These are phyloP conservation scores for Natator depressus DNA, from an alignment of 2,113 vertebrate species.

Conservation along the genomic window DNA sequence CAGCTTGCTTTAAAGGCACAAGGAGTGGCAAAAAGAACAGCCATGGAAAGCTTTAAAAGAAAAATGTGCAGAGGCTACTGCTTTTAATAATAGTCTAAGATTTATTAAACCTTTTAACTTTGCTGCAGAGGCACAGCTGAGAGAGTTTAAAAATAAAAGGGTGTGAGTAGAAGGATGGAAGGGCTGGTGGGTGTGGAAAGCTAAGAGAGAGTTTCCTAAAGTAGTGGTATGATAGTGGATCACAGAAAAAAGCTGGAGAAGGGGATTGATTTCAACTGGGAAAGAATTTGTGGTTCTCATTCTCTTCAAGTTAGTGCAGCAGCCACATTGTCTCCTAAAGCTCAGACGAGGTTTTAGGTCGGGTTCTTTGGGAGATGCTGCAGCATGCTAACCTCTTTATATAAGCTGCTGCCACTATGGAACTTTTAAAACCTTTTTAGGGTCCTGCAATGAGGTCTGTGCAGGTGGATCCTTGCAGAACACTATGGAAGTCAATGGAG, in stretches of 20 bases:
- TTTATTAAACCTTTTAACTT: constrained; percentile 53
- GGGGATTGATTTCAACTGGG: neutral
- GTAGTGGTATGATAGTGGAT: neutral
- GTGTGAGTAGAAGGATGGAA: neutral
- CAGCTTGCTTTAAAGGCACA: neutral
- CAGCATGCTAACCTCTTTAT: neutral
- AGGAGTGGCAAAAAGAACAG: constrained; percentile 28
- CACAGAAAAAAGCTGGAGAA: neutral
- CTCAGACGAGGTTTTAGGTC: neutral
- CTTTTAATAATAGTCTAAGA: constrained; percentile 40
- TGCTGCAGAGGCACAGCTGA: constrained; percentile 6
- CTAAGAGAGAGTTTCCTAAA: neutral
- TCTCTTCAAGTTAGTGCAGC: neutral
- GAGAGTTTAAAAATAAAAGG: constrained; percentile 39
- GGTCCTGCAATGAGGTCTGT: neutral
- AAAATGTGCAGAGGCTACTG: neutral
- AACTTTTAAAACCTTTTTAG: neutral
- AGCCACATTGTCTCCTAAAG: neutral
- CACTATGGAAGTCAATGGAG: neutral
- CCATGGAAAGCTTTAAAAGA: constrained; percentile 46
- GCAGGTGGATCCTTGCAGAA: neutral
- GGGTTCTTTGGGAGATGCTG: neutral
- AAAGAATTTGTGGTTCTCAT: neutral
- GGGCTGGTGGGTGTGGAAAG: neutral
- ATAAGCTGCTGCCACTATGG: neutral